Base-by-base conservation (phyloP, 2,113 vertebrate species). In the Callopanchax toddi region DNA sequence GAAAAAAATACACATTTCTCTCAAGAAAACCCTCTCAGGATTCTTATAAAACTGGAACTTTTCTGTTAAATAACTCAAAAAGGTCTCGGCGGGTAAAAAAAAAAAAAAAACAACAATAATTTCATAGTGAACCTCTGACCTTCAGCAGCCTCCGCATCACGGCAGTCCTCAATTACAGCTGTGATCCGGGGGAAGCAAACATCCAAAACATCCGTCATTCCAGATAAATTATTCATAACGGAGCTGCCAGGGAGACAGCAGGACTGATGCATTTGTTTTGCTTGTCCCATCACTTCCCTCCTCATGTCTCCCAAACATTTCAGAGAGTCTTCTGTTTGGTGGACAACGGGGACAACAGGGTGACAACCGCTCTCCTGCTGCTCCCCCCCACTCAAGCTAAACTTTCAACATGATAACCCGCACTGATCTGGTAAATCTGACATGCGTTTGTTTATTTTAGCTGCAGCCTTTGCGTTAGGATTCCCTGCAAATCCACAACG, bases 241-340 rank as follows among this genome's bases (percentile, higher is more conserved):
- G 78, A 82, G 54, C 83, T 84, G 81, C 74, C 76, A 58, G 74
- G 22, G 63, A 70, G 83, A 87, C 76, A 40, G 86, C 75, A 61
- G 74, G 75, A 73, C 82, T 78, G 80, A 87, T 87, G 78, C 78
- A 81, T 86, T 81, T 87, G 87, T 85, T 85, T 81, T 74, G 58
- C 76, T 50, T 60, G 76, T 78, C 78, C 80, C 58, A 65, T 88
- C 70, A 56, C 76, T 78, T 79, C 78, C 52, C 67, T 73, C 79
- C n/a, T 57, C 54, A 61, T 74, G 70, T 74, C 74, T 81, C 53
- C 51, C 60, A 11, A 44, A 57, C 71, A 44, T 82, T 72, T 81
- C 45, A 52, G 52, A 65, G 48, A 53, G 56, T 57, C 74, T 85
- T 83, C 61, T 82, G 74, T 82, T 76, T 63, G 71, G 76, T 71